These are phyloP conservation scores for Caranx ignobilis DNA, from an alignment of 2,113 vertebrate species.

Conservation along the genomic window DNA sequence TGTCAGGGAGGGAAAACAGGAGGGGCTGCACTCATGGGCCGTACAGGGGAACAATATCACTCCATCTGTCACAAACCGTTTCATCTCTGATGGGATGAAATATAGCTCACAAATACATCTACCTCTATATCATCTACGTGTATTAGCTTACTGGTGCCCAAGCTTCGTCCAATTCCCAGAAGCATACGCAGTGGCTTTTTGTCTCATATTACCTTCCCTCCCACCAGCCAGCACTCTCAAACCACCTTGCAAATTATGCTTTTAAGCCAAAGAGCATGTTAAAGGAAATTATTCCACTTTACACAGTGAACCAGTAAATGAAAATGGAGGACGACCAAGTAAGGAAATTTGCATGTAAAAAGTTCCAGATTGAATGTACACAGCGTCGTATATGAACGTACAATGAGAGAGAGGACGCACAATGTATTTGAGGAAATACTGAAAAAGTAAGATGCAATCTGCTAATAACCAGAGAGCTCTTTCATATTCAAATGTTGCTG, in stretches of 20 bases:
- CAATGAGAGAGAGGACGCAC: conserved; percentile 53
- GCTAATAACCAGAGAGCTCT: conserved; percentile 73
- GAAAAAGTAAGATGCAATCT: conserved; percentile 70
- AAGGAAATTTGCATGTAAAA: conserved; percentile 66
- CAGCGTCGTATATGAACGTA: conserved; percentile 38
- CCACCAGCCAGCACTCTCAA: conserved; percentile 68
- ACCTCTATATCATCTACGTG: conserved; percentile 68
- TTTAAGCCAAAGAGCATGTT: conserved; percentile 64
- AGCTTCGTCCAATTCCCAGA: conserved; percentile 68
- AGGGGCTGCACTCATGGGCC: conserved; percentile 76
- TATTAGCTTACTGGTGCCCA: conserved; percentile 75
- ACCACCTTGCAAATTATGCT: conserved; percentile 74
- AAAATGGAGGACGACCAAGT: conserved; percentile 61
- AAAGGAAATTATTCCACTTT: conserved; percentile 69
- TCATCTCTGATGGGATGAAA: conserved; percentile 82
- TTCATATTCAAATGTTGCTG: conserved; percentile 79
- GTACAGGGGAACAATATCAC: conserved; percentile 82
- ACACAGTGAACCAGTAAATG: conserved; percentile 61
- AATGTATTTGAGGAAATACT: conserved; percentile 57
- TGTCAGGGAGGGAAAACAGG: conserved; percentile 83
- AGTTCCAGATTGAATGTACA: conserved; percentile 52
- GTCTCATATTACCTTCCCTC: conserved; percentile 76
- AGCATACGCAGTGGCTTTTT: conserved; percentile 66
- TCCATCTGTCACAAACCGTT: conserved; percentile 87
- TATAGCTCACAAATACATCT: conserved; percentile 77